A percentile compares a stretch with the other conserved stretches of the same genome.
These are phyloP conservation scores for Corynorhinus townsendii DNA, from an alignment of 2,113 vertebrate species.

Conservation along the genomic window DNA sequence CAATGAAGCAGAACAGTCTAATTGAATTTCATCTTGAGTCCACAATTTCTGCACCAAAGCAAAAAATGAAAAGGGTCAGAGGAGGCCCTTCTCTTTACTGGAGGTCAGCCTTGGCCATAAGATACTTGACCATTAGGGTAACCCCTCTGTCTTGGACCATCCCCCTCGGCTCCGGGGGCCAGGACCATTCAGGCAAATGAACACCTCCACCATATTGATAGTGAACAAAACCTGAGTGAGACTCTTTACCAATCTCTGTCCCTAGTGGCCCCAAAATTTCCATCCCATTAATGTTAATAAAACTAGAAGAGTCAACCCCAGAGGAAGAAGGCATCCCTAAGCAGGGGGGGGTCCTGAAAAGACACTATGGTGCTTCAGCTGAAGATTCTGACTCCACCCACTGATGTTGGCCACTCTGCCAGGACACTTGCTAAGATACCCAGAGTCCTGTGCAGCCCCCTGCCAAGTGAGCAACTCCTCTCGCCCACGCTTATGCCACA, in stretches of 20 bases:
- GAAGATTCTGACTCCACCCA: not conserved
- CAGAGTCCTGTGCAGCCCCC: not conserved
- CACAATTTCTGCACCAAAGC: conserved; percentile 6
- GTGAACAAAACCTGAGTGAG: not conserved
- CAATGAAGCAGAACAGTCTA: not conserved
- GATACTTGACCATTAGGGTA: not conserved
- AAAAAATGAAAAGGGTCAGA: not conserved
- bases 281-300: not conserved
- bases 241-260: not conserved
- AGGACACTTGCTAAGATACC: not conserved
- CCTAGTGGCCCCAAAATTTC: not conserved
- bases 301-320: not conserved
- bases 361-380: not conserved
- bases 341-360: not conserved
- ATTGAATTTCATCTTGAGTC: not conserved
- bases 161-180: not conserved
- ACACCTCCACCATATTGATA: not conserved
- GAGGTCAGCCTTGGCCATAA: not conserved
- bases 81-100: not conserved
- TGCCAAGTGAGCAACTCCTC: not conserved
- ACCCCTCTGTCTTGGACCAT: not conserved
- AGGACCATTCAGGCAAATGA: not conserved
- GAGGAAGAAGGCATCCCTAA: not conserved
- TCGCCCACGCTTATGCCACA: not conserved
- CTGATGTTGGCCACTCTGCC: not conserved